These are phyloP conservation scores for Catagonus wagneri DNA, from an alignment of 2,113 vertebrate genomes.

Conservation along the genomic window DNA sequence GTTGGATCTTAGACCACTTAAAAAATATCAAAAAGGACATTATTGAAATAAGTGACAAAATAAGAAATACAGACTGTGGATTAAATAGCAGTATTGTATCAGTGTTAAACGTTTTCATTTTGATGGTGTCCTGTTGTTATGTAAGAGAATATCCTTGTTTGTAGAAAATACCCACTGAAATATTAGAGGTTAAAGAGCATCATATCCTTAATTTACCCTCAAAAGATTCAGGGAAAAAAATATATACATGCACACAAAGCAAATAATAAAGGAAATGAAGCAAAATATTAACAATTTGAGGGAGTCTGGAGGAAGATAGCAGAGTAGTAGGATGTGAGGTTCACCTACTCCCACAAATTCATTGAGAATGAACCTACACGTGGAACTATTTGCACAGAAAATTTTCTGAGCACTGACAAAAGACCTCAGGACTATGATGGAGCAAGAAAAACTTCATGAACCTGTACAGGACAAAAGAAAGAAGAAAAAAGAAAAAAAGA, in stretches of 20 bases:
- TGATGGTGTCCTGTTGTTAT: neutral
- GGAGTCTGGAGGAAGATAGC: too few species aligned
- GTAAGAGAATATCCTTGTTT: neutral
- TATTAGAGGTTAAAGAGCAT: neutral
- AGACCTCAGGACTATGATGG: too few species aligned
- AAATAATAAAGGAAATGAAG: slow-evolving; percentile 26
- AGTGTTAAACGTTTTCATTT: neutral
- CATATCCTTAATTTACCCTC: neutral
- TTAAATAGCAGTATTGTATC: neutral
- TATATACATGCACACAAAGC: neutral
- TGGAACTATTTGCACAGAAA: too few species aligned
- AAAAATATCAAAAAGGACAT: neutral
- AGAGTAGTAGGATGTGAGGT: too few species aligned
- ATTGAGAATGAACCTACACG: too few species aligned
- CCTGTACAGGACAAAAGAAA: too few species aligned
- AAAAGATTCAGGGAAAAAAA: neutral
- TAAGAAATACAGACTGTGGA: neutral
- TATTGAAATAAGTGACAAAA: neutral
- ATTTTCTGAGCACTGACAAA: too few species aligned
- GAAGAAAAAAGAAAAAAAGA: too few species aligned
- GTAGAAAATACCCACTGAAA: neutral
- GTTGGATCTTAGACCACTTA: neutral
- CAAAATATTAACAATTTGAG: neutral
- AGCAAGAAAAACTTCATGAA: too few species aligned
- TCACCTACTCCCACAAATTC: too few species aligned